A percentile compares a stretch with the other conserved stretches of the same genome.
Evolutionary conservation across 2,113 vertebrate species (phyloP).

Genomic region (Glaucidium brasilianum): DNA sequence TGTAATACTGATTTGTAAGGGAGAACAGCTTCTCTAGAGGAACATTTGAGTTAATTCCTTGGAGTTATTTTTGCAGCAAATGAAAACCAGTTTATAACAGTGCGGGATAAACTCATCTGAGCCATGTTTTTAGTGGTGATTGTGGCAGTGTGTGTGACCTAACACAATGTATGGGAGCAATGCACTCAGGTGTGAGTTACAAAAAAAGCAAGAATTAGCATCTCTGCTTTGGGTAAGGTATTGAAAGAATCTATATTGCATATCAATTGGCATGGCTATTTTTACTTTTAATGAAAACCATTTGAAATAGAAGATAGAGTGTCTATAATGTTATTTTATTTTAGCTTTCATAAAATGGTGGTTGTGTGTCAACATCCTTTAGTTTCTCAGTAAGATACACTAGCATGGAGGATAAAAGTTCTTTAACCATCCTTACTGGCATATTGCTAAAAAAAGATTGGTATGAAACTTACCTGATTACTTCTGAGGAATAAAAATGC

Average conservation of each 20-base stretch:
- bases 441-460: background rate
- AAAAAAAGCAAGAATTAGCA: background rate
- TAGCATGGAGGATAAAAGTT: background rate
- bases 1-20: no score
- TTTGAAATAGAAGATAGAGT: background rate
- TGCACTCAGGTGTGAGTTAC: background rate
- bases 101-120: background rate
- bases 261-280: background rate
- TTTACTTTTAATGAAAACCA: background rate
- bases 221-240: background rate
- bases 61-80: background rate
- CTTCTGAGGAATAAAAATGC: background rate
- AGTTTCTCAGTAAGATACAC: background rate
- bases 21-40: background rate
- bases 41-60: accelerated
- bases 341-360: background rate
- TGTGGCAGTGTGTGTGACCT: background rate
- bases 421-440: background rate
- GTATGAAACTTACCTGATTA: background rate
- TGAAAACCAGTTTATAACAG: background rate
- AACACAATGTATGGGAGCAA: background rate
- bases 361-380: background rate
- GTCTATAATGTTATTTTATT: background rate
- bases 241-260: accelerated
- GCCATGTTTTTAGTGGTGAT: background rate